Base-by-base conservation (phyloP, 2,888 invertebrate species). In the Pseudeuparius sepicola region DNA sequence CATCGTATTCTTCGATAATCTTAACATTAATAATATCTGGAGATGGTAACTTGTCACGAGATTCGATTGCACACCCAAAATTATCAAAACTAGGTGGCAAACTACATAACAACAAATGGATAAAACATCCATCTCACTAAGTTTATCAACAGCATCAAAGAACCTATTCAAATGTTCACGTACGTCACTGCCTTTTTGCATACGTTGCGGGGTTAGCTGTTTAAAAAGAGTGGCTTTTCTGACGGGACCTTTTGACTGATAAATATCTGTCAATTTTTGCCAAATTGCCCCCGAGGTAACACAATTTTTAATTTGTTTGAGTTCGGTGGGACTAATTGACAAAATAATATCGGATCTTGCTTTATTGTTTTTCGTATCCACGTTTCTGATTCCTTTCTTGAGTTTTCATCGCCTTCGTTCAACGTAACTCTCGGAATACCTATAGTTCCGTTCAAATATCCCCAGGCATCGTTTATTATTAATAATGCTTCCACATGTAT, bases 191-290 rank as follows among this genome's bases (percentile, higher is more conserved):
- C 10, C 4, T 12, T 33, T 26, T 4, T 24, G 13, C 31, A 27
- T 31, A 14, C 28, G 50, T 5, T 50, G 51, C 4, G 58, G 34
- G 3, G 51, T 50, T 3, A 62, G 40, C 20, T 52, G 46, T 31
- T 63, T 63, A 9, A 63, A 36, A 3, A 63, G 38, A 3, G 54
- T 59, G 1, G 60, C 61, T 16, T 34, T 28, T 14, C 31, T 4
- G 3, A 27, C 31, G 11, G 28, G 27, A 6, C 34, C 28, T 4
- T 34, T 34, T 11, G 58, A 60, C 41, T 57, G 51, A 30, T 56
- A 57, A 11, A 55, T 56, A 2, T 27, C 16, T 29, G 57, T 37
- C 12, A 64, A 43, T 37, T 51, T 60, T 3, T 41, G 10, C 63
- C 61, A 64, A 12, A 60, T 43, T 10, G 52, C 49, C 4, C 46